Conservation (phyloP, 2,113 vertebrate genomes). For the Bucco capensis region DNA sequence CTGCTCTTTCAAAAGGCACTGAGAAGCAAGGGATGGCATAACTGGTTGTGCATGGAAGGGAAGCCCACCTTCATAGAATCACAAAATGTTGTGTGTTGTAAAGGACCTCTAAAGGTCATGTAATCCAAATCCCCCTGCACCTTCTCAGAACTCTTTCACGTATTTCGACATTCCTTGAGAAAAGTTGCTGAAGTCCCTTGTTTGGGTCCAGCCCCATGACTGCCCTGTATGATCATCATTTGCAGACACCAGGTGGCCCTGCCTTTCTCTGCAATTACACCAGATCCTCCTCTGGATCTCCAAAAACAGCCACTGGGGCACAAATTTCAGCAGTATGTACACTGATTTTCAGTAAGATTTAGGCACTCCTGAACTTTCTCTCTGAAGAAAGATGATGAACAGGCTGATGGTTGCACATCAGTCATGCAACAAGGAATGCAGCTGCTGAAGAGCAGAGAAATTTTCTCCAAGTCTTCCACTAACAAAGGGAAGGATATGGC, state of each 20-base stretch:
- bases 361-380: background rate
- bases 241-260: background rate
- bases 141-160: background rate
- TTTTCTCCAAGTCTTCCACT: background rate
- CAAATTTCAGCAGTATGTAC: background rate
- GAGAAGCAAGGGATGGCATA: background rate
- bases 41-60: rapidly evolving
- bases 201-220: background rate
- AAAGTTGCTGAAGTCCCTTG: background rate
- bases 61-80: background rate
- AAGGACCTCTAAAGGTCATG: background rate
- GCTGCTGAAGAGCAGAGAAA: background rate
- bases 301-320: background rate
- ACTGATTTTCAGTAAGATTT: background rate
- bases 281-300: background rate
- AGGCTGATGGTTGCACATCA: background rate
- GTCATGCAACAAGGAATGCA: background rate
- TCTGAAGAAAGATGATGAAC: background rate
- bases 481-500: background rate
- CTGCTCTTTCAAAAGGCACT: background rate
- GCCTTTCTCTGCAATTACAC: background rate
- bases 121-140: background rate
- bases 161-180: background rate
- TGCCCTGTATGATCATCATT: background rate
- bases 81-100: background rate